These are phyloP conservation scores for Pterocles gutturalis DNA, from an alignment of 2,113 vertebrate species.

Conservation along the genomic window DNA sequence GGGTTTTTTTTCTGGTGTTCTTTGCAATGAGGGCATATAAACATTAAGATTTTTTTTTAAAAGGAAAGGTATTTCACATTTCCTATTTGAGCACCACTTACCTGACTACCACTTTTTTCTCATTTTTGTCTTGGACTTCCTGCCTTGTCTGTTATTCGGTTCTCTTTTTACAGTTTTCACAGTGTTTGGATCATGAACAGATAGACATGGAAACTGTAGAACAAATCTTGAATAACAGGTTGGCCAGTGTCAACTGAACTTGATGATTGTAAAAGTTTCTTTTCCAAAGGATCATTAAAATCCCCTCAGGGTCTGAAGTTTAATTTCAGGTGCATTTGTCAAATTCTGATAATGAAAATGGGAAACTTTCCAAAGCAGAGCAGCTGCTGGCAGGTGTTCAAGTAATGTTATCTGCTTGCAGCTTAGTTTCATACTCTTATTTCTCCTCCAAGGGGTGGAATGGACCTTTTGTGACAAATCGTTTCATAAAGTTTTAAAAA, in stretches of 20 bases:
- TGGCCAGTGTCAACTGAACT: background rate
- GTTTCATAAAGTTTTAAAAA: background rate
- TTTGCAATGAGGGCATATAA: background rate
- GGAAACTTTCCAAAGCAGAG: background rate
- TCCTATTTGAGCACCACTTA: background rate
- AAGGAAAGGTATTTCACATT: background rate
- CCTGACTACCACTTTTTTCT: background rate
- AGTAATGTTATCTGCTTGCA: background rate
- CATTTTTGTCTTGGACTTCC: background rate
- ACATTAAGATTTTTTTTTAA: background rate
- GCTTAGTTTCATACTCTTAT: background rate
- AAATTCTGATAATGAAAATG: background rate
- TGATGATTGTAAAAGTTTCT: background rate
- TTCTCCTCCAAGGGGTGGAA: background rate
- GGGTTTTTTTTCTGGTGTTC: background rate
- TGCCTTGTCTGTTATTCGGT: fast-evolving
- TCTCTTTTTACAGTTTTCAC: background rate
- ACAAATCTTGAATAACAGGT: background rate
- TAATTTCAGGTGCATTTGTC: background rate
- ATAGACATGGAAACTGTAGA: background rate
- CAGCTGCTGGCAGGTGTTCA: background rate
- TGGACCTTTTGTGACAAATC: background rate
- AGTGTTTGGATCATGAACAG: background rate
- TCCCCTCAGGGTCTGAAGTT: background rate
- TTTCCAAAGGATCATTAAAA: background rate